Base-by-base conservation (phyloP, 2,888 invertebrate genomes). In the Leptopterna dolabrata region DNA sequence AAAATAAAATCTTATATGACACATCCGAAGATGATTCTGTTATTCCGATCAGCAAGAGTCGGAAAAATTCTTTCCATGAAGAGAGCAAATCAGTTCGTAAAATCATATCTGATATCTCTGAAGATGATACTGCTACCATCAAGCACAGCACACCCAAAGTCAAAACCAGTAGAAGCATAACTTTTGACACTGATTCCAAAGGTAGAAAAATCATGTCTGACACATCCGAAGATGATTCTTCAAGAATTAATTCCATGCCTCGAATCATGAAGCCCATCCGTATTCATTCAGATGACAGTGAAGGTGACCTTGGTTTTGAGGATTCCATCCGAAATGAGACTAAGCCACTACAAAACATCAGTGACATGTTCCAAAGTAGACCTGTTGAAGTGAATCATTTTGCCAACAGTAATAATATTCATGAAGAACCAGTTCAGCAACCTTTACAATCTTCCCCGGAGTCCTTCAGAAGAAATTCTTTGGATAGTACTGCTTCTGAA, bases 21-120 rank as follows among this genome's bases (percentile, higher is more conserved):
- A 95, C 96, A 0, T 95, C 96, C 51, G 96, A 96, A 87, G 92
- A 93, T 90, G 95, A 95, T 85, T 95, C 82, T 0, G 51, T 88
- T n/a, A 51, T 82, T 1, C 76, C 87, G 19, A 47, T 81, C 30
- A 86, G 87, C 43, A 87, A 80, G 55, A 51, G 63, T 14, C 76
- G 63, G 16, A 84, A 81, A 55, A 80, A 29, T 70, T 76, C 85
- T 14, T 87, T 82, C 86, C 80, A 47, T 24, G 88, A 88, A 24
- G 86, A 87, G 27, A 87, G 87, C 14, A 88, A 88, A 55, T 76
- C 82, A 11, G 73, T 81, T 6, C 88, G 89, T 71, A 90, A 90
- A 87, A 96, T 96, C 88, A 94, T 95, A 88, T 96, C 96, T 7
- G 96, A 97, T 91, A 95, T 96, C 0, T 95, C 96, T 70, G 96